phyloP scores from a whole-genome alignment of 2,113 vertebrate genomes.

The Passerina amoena region DNA sequence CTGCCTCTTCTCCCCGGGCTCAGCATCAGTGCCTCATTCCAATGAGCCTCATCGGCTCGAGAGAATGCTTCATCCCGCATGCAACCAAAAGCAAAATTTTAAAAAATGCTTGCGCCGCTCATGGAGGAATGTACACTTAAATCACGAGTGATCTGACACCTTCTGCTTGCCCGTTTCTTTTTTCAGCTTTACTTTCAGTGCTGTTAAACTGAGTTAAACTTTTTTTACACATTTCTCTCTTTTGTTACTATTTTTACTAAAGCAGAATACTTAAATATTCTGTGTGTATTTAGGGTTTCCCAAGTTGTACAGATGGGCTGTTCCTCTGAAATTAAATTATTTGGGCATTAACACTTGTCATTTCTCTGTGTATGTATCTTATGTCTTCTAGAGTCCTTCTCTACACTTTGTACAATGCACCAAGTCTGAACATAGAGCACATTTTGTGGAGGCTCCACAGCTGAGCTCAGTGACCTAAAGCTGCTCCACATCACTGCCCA shows the following conservation, averaged over 20 bases:
- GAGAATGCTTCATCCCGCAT: fast-evolving
- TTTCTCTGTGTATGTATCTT: background rate
- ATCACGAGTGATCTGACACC: background rate
- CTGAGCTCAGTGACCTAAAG: background rate
- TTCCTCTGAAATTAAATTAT: background rate
- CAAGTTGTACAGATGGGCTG: background rate
- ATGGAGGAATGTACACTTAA: background rate
- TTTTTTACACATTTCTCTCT: background rate
- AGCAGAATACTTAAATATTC: background rate
- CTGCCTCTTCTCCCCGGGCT: background rate
- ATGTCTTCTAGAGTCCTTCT: background rate
- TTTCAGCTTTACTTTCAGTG: background rate
- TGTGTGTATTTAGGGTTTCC: background rate
- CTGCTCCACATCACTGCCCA: background rate
- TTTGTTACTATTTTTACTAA: background rate
- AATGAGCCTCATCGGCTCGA: background rate
- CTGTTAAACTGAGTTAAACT: background rate
- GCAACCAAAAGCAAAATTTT: fast-evolving
- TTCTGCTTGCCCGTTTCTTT: background rate
- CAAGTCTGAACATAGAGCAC: background rate
- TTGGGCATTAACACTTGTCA: background rate
- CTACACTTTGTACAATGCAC: background rate
- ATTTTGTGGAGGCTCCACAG: background rate
- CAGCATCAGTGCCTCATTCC: background rate
- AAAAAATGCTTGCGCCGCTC: background rate